A percentile compares a stretch with the other conserved stretches of the same genome.
Evolutionary conservation across 2,888 invertebrate species (phyloP).

Genomic region (Dasypogon diadema): DNA sequence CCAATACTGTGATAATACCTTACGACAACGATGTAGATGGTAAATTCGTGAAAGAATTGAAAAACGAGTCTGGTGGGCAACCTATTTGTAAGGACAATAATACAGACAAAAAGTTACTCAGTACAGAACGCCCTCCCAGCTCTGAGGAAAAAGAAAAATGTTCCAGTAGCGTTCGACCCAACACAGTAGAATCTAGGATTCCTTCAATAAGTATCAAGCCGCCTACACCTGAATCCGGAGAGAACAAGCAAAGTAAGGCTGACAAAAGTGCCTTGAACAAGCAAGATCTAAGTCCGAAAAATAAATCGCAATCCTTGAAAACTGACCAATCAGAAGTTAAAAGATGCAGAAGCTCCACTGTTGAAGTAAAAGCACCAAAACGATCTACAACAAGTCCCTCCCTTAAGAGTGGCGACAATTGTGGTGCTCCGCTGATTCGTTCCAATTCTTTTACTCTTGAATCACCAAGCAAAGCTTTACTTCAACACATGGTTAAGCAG

Average conservation of each 20-base stretch:
- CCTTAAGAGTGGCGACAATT: not conserved
- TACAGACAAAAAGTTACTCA: no score
- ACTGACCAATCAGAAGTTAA: not conserved
- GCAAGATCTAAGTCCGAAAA: not conserved
- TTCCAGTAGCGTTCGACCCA: no score
- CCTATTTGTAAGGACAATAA: no score
- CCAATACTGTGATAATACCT: constrained; percentile 59
- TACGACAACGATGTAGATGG: constrained; percentile 50
- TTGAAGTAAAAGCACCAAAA: not conserved
- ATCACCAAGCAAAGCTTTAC: constrained; percentile 80
- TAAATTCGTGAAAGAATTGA: not conserved
- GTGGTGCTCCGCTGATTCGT: constrained; percentile 71
- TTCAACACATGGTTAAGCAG: constrained; percentile 60
- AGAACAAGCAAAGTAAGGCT: not conserved
- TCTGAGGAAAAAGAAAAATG: no score
- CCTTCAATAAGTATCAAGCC: constrained; percentile 36
- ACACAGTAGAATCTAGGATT: not conserved
- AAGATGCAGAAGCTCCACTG: not conserved
- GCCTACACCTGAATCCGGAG: constrained; percentile 10
- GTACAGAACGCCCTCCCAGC: not conserved
- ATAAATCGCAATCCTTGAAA: not conserved
- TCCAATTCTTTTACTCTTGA: constrained; percentile 85
- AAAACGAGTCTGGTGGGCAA: no score
- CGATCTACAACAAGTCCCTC: not conserved
- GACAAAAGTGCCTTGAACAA: not conserved